A percentile compares a stretch with the other conserved stretches of the same genome.
Evolutionary conservation across 2,113 vertebrate genomes (phyloP).

Genomic region (Larimichthys crocea): DNA sequence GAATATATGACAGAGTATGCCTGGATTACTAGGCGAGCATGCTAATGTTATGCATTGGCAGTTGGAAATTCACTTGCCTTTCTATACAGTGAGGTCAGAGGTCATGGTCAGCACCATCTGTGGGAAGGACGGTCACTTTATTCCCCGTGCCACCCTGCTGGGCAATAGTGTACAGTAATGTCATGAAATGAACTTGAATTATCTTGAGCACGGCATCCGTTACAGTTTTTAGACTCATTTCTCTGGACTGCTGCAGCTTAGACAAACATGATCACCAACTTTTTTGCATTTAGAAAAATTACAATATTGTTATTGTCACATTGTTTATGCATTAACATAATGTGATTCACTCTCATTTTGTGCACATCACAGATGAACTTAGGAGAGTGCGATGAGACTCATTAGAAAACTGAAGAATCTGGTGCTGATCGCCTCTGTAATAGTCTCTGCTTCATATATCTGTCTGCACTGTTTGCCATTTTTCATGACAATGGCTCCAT

Average conservation of each 20-base stretch:
- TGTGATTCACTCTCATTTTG: constrained; percentile 38
- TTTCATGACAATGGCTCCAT: constrained; percentile 48
- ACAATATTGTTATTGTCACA: constrained; percentile 6
- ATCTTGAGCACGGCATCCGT: neutral
- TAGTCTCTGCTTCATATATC: constrained; percentile 54
- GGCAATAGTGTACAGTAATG: neutral
- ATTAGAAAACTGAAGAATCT: constrained; percentile 45
- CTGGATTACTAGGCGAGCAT: neutral
- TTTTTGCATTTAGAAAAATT: constrained; percentile 12
- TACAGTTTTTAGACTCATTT: constrained; percentile 1
- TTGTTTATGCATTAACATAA: constrained; percentile 24
- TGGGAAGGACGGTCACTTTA: neutral
- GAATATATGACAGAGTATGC: constrained; percentile 5
- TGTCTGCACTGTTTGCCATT: constrained; percentile 49
- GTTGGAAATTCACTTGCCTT: neutral
- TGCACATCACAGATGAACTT: constrained; percentile 42
- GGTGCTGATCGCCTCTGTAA: constrained; percentile 53
- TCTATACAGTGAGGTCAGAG: neutral
- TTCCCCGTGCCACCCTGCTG: constrained; percentile 4
- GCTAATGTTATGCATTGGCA: constrained; percentile 8
- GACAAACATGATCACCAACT: neutral
- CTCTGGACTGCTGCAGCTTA: neutral
- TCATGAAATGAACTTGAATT: neutral
- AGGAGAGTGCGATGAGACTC: constrained; percentile 44
- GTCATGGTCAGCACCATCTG: constrained; percentile 30